Conservation (phyloP, 2,797 vertebrate genomes). For the Atherinosoma microstoma region DNA sequence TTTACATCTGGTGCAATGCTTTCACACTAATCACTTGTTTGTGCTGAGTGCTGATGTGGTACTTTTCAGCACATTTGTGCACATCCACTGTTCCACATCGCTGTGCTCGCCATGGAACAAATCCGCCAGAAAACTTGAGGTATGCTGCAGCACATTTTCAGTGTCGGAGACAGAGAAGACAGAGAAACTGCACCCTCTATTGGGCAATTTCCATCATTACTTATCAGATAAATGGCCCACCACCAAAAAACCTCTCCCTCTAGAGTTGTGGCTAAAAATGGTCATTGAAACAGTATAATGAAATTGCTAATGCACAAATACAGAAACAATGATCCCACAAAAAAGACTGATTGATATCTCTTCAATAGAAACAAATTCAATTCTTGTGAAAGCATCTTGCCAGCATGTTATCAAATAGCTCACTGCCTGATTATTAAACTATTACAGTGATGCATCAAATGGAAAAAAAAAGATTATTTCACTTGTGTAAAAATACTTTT, state of each 20-base stretch:
- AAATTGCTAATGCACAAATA: too few relatives aligned
- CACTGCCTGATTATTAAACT: not conserved
- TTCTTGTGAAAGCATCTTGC: not conserved
- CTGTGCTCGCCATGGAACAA: constrained; percentile 30
- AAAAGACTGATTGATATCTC: not conserved
- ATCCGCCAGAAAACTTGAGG: constrained; percentile 9
- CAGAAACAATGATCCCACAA: too few relatives aligned
- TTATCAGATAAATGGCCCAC: not conserved
- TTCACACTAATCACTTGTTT: constrained; percentile 41
- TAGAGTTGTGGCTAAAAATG: not conserved
- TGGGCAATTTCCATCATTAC: constrained; percentile 39
- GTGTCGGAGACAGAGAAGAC: not conserved
- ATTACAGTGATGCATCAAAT: not conserved
- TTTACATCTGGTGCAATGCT: constrained; percentile 49
- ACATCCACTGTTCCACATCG: constrained; percentile 38
- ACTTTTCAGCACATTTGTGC: constrained; percentile 33
- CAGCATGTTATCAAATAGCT: constrained; percentile 1
- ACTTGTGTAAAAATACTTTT: not conserved
- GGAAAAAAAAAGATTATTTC: not conserved
- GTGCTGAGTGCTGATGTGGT: constrained; percentile 48
- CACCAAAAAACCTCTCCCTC: not conserved
- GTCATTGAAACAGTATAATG: not conserved
- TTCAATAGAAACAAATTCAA: not conserved
- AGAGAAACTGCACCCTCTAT: constrained; percentile 66
- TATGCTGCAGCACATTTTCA: constrained; percentile 34